Evolutionary conservation across 2,888 invertebrate species (phyloP), one percentile per base, ranked within the genome.

Genomic region (Omphaloscelis lunosa): DNA sequence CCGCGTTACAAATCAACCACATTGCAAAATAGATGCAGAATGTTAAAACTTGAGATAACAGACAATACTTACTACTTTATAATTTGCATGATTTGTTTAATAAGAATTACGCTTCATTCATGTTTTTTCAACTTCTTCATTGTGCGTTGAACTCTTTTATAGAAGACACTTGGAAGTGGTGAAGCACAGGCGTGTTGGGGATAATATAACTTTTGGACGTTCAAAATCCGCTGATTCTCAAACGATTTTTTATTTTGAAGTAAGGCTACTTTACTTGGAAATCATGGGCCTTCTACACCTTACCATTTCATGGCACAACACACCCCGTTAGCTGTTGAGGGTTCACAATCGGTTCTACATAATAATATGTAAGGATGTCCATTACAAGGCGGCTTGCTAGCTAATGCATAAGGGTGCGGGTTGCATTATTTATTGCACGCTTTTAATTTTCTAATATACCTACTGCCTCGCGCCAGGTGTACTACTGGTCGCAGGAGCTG

Each of bases 341-440:
- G 74, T 51, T 45, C 27, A 34, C 70, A 34, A 48, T 20, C 34
- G 34, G 69, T 62, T 53, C 41, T 63, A 51, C 23, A 20, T 72
- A 69, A 61, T 39, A 59, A 58, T 56, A 83, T 65, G n/a, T 48
- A 68, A 23, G 3, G 3, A 12, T 34, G 69, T 58, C 59, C 45
- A 69, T 69, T 77, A 56, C 58, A 53, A 48, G 27, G 48, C 61
- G 23, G 53, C n/a, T 61, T 4, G 65, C 59, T 39, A n/a, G 58
- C 75, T 72, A 75, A 72, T 80, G 75, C 75, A 71, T 53, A 20
- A 17, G 75, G 80, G 83, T 59, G 75, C 75, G 75, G 71, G 7
- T 1, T 61, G 75, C 53, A 73, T 17, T 65, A 17, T 45, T 41
- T 74, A 34, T 27, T 65, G 29, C 78, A 58, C 12, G 27, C 53